A percentile compares a stretch with the other conserved stretches of the same genome.
phyloP scores from a whole-genome alignment of 2,888 invertebrate genomes.

The Alviniconcha strummeri region DNA sequence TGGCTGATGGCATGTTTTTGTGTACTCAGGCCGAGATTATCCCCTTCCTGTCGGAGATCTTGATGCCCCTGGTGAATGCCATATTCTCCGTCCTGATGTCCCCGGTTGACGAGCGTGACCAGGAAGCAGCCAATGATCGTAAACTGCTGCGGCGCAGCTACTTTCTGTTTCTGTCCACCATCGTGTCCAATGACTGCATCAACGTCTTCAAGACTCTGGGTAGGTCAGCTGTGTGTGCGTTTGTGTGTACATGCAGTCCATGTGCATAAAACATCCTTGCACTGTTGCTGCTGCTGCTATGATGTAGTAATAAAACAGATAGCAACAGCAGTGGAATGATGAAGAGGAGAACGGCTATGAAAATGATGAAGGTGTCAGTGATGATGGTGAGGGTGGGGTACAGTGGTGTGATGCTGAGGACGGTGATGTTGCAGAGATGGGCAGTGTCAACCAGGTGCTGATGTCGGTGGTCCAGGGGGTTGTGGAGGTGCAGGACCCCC shows the following conservation, averaged over 20 bases:
- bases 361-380: no score
- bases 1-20: no score
- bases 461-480: slow-evolving; percentile 76
- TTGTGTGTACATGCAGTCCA: neutral
- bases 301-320: no score
- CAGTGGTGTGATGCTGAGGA: neutral
- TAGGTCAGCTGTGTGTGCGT: neutral
- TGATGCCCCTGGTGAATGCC: slow-evolving; percentile 75
- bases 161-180: slow-evolving; percentile 75
- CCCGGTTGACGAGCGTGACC: slow-evolving; percentile 75
- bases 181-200: slow-evolving; percentile 75
- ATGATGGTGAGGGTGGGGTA: no score
- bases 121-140: slow-evolving; percentile 74
- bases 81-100: slow-evolving; percentile 74
- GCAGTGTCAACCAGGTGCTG: slow-evolving; percentile 73
- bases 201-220: slow-evolving; percentile 69
- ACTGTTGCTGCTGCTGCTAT: no score
- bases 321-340: no score
- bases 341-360: no score
- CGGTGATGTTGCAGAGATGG: slow-evolving; percentile 60
- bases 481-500: slow-evolving; percentile 76
- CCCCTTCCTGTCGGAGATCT: slow-evolving; percentile 76
- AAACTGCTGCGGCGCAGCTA: slow-evolving; percentile 75
- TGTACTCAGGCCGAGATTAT: slow-evolving; percentile 74
- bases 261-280: no score